Base-by-base conservation (phyloP, 2,113 vertebrate genomes). In the Oreochromis tanganicae region DNA sequence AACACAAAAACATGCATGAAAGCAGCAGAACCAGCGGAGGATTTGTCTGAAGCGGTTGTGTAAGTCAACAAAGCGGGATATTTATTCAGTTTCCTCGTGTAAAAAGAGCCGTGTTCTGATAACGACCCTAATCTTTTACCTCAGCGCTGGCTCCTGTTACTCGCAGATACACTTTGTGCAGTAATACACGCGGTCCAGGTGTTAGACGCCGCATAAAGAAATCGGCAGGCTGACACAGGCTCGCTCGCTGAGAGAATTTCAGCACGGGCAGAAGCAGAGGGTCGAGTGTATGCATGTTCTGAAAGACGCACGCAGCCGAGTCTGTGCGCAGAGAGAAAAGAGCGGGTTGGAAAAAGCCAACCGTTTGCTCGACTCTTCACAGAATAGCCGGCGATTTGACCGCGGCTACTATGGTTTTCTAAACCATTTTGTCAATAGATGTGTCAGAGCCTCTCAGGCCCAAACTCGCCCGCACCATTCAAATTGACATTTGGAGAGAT, bases 401-500 rank as follows among this genome's bases (percentile, higher is more conserved):
- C 88, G 57, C 21, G 46, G 84, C 90, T 85, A 57, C 93, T 83
- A 27, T 88, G 88, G 91, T 91, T 91, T 94, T 94, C 91, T 90
- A 86, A 91, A 78, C 87, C 4, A 14, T 81, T 92, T 86, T 86
- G 87, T 92, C 91, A 91, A 93, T 92, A 91, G 87, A 92, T n/a
- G 88, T 86, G 91, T 91, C 85, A 85, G 91, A 94, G 90, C 89
- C 91, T 92, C 93, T 89, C 81, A 88, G 92, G 93, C 89, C 93
- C 85, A 85, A 91, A 91, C 89, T 91, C 54, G 84, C 82, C 90
- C 80, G 85, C 75, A 90, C 92, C 94, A 92, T 95, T 93, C 90
- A 94, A 93, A 94, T 90, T 96, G 96, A 96, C 95, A 96, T 95
- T 96, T 95, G 90, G 83, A 96, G 93, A 85, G 81, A 93, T 91